Evolutionary conservation across 1,140 invertebrate species (phyloP), one percentile per base, ranked within the genome.

Genomic region (Zaprionus tsacasi): DNA sequence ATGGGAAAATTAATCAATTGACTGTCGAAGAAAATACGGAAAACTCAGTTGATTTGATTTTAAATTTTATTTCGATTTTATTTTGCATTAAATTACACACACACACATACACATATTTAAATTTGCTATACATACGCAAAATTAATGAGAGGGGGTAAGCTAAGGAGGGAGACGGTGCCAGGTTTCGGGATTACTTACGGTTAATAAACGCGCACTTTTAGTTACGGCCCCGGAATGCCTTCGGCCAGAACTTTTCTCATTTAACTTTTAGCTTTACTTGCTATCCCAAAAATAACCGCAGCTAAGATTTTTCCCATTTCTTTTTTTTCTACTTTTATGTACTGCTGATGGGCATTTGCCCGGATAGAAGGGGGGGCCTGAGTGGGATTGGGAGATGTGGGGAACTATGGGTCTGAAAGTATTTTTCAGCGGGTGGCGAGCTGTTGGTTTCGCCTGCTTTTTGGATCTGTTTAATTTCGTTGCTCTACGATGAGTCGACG

Each of bases 121-220:
- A 3, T 50, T 0, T 48, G 2, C 3, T 3, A 48, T 17, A 21
- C 45, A 1, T 21, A 48, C n/a, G 3, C 17, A 21, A 17, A 48
- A 17, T 48, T 0, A 48, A 21, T 48, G 0, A 0, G 2, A 6
- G 11, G 13, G 21, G 21, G n/a, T 1, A n/a, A 12, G n/a, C 40
- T 45, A 13, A 11, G 25, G 27, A 6, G 27, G 35, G 7, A n/a
- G 7, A 8, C 6, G n/a, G 40, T 6, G 40, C n/a, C 15, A 64
- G 38, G 27, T 58, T 48, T 59, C n/a, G 48, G 76, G 78, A 88
- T 87, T 59, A 65, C 72, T 83, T 72, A 78, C 72, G 77, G 73
- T 77, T 78, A 88, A 87, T 88, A 82, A 88, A 87, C 73, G 72
- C 70, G 57, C 74, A 74, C 69, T 87, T 77, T 80, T 70, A 80